Base-by-base conservation (phyloP, 2,888 invertebrate species). In the Caenorhabditis japonica region DNA sequence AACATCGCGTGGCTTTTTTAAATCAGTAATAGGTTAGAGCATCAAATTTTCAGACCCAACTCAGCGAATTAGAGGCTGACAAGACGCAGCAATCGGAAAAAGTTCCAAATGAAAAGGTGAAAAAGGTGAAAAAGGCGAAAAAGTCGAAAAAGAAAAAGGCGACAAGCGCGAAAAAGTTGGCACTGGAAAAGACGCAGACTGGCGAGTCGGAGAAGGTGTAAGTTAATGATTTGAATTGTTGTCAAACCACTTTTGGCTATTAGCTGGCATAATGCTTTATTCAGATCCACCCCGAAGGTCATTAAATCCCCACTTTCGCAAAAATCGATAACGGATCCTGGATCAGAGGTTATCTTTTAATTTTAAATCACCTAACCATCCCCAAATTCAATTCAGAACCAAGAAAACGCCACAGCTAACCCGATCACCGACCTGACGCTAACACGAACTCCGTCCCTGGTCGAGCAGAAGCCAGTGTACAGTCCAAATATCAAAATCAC, bases 61-160 rank as follows among this genome's bases (percentile, higher is more conserved):
- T 46, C 15, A 58, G 58, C 8, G 27, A n/a, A 12, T 30, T 59
- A 8, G 68, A 68, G 21, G 52, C 68, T 12, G 69, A 69, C 13
- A 47, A 59, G 8, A 69, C 69, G 23, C 69, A 69, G 39, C 39
- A 39, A 17, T 69, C 69, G 12, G 69, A 59, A 21, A 44, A 43
- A 23, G 52, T 58, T n/a, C 36, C 49, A 8, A 43, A 43, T 7
- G 34, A 58, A 17, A 51, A 53, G 51, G 49, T 33, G 43, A 56
- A 39, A 36, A 49, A 56, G 23, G 51, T 51, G 3, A 49, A 36
- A 15, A 53, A 33, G n/a, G 34, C 43, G 17, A 53, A 17, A 12
- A 66, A 34, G 30, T 51, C 55, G 46, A 59, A 58, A 25, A 58
- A 56, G n/a, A 52, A 15, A 13, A 56, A 44, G 23, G 46, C 59